Conservation (phyloP, 2,888 invertebrate species). For the Cephonodes hylas region DNA sequence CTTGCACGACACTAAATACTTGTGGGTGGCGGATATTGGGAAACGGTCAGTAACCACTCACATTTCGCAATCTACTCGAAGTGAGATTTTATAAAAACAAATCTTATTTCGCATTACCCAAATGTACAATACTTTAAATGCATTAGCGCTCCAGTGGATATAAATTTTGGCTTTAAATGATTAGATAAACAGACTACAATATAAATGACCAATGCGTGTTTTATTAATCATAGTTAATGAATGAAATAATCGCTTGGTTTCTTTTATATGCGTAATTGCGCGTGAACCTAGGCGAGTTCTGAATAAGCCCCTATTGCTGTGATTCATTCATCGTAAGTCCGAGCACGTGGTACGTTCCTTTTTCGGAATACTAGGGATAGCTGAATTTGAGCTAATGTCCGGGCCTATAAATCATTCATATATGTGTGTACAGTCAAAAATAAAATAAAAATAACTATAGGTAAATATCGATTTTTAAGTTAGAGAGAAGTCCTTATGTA, state of each 20-base stretch:
- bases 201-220: background rate
- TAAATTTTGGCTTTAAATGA: background rate
- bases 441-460: background rate
- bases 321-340: conserved; percentile 35
- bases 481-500: too few species aligned
- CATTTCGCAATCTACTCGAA: background rate
- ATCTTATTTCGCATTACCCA: background rate
- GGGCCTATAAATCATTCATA: background rate
- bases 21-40: conserved; percentile 6
- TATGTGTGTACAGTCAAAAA: background rate
- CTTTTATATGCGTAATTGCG: background rate
- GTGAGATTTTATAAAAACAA: background rate
- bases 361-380: background rate
- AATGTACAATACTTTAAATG: too few species aligned
- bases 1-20: background rate
- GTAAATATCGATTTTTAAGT: too few species aligned
- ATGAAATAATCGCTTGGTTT: background rate
- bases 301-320: conserved; percentile 24
- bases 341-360: background rate
- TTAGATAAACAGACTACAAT: background rate
- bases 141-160: background rate
- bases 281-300: background rate
- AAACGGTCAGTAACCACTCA: background rate
- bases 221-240: background rate
- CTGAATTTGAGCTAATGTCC: background rate